These are phyloP conservation scores for Callocephalon fimbriatum DNA, from an alignment of 2,113 vertebrate genomes.

Conservation along the genomic window DNA sequence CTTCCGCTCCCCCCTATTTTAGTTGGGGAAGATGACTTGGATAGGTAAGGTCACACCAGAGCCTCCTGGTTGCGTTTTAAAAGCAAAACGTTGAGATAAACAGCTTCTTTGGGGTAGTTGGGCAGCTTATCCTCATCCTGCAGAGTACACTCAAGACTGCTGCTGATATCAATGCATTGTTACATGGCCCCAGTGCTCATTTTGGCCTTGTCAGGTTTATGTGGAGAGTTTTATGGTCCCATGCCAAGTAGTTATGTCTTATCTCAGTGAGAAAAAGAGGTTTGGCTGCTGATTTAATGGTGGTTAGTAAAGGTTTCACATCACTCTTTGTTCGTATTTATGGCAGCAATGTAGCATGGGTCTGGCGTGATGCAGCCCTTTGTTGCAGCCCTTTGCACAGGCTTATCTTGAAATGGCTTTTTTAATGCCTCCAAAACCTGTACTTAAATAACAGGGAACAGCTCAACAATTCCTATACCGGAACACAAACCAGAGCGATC, in stretches of 20 bases:
- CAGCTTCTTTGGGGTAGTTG: neutral
- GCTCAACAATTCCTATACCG: neutral
- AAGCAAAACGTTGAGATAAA: neutral
- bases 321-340: accelerated
- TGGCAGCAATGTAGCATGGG: accelerated
- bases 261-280: neutral
- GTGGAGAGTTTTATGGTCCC: neutral
- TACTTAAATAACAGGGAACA: neutral
- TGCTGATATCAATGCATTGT: accelerated
- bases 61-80: neutral
- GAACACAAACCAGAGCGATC: neutral
- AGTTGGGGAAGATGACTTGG: constrained; percentile 90
- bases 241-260: neutral
- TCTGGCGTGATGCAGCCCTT: no score
- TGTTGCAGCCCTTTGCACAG: neutral
- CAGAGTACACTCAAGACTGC: accelerated
- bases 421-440: neutral
- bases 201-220: neutral
- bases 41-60: constrained; percentile 84
- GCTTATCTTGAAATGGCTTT: neutral
- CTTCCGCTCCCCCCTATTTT: constrained; percentile 92
- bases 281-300: neutral
- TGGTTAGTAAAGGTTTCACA: neutral
- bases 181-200: accelerated
- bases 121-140: accelerated